These are phyloP conservation scores for Misgurnus anguillicaudatus DNA, from an alignment of 2,113 vertebrate species.

Conservation along the genomic window DNA sequence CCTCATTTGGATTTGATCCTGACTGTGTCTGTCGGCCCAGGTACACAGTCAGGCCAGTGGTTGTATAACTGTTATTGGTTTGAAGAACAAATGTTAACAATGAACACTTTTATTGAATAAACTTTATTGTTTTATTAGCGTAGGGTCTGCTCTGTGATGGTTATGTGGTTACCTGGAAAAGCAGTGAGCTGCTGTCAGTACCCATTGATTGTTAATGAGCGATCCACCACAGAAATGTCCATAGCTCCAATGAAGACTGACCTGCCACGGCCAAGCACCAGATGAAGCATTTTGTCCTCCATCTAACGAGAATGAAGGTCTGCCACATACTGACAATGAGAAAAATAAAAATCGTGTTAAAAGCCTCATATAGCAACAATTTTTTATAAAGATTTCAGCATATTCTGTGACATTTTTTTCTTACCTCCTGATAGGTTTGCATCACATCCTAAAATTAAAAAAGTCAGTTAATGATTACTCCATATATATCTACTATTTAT, in stretches of 20 bases:
- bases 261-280: constrained; percentile 79
- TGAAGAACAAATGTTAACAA: background rate
- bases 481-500: too few species aligned
- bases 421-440: too few species aligned
- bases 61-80: background rate
- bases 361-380: too few species aligned
- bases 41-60: background rate
- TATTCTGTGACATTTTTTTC: too few species aligned
- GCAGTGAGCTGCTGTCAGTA: constrained; percentile 75
- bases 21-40: constrained; percentile 27
- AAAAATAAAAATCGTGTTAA: background rate
- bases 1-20: background rate
- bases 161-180: constrained; percentile 60
- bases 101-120: too few species aligned
- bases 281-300: constrained; percentile 61
- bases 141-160: constrained; percentile 38
- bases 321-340: constrained; percentile 70
- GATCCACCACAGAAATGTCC: constrained; percentile 73
- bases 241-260: constrained; percentile 39
- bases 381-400: too few species aligned
- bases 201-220: constrained; percentile 72
- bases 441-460: too few species aligned
- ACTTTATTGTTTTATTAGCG: too few species aligned
- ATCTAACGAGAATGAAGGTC: constrained; percentile 63
- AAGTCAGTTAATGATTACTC: too few species aligned